A percentile compares a stretch with the other conserved stretches of the same genome.
Conservation (phyloP, 2,888 invertebrate species). For the Colostygia pectinataria region DNA sequence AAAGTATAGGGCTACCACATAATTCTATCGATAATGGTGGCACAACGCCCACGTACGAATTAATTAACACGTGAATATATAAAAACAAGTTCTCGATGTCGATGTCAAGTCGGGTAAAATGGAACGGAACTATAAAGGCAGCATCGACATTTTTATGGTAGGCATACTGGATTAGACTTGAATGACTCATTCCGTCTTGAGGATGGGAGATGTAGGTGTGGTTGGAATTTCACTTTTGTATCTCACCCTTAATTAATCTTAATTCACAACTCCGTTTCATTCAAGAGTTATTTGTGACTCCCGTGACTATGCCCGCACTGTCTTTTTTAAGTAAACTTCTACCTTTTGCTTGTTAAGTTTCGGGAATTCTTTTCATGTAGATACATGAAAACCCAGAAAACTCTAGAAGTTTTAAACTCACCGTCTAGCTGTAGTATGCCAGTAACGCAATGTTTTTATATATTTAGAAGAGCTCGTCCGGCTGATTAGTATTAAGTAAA, state of each 20-base stretch:
- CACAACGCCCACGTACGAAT: constrained; percentile 75
- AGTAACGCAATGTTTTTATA: too few relatives aligned
- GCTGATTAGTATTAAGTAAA: too few relatives aligned
- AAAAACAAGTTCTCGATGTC: constrained; percentile 68
- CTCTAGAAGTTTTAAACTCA: too few relatives aligned
- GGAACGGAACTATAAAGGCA: constrained; percentile 68
- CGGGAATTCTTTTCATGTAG: too few relatives aligned
- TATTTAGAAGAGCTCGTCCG: too few relatives aligned
- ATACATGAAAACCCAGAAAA: too few relatives aligned
- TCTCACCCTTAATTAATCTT: constrained; percentile 37
- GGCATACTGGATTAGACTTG: constrained; percentile 59
- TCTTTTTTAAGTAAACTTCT: too few relatives aligned
- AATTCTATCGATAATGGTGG: constrained; percentile 74
- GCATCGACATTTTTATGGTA: constrained; percentile 64
- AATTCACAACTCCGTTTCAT: constrained; percentile 21
- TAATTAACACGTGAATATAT: constrained; percentile 76
- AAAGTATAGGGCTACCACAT: constrained; percentile 77
- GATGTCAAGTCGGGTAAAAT: constrained; percentile 65
- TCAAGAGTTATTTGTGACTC: too few relatives aligned
- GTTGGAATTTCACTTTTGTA: constrained; percentile 47
- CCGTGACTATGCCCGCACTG: too few relatives aligned
- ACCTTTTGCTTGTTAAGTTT: too few relatives aligned
- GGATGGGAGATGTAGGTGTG: constrained; percentile 55
- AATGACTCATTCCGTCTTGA: constrained; percentile 66
- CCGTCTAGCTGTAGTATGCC: too few relatives aligned